Evolutionary conservation across 2,888 invertebrate species (phyloP), one percentile per base, ranked within the genome.

Genomic region (Carpatolechia fugitivella): DNA sequence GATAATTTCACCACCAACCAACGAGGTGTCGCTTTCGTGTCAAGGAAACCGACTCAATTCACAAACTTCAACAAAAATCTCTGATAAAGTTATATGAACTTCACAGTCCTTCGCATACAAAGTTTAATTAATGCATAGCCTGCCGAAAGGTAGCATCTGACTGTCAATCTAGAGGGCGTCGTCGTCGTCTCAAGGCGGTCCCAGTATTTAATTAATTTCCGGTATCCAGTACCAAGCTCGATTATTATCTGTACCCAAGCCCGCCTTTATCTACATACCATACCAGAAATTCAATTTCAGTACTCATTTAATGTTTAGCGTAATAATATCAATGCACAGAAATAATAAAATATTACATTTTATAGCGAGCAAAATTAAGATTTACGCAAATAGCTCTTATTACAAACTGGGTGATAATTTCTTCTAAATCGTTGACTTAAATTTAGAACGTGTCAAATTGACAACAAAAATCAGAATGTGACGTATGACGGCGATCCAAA

Each of bases 401-500:
- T 8, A 4, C 8, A 35, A 49, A 49, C 1, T 18, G 18, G 5
- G 16, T 33, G 40, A 29, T 44, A 35, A 13, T 46, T 35, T 24
- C 44, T 46, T 30, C 30, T 46, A 20, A 46, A 36, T 13, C 18
- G 14, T 16, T 57, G 31, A 59, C 84, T 85, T 66, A 70, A 83
- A 84, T 69, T 74, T 66, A 62, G 82, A 84, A 82, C 69, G 66
- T 11, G 66, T 76, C 70, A 75, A 70, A 68, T 66, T 79, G 78
- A 76, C 79, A 68, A 56, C 63, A 66, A 76, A 76, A 80, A 71
- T 74, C 68, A 70, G 65, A 70, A 65, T 62, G 62, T 85, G 85
- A 83, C 85, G 71, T 69, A 63, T 78, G 85, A 82, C 83, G 82
- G 78, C 77, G 72, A 75, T 70, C 65, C 67, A 76, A 82, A 81